A percentile compares a stretch with the other conserved stretches of the same genome.
Evolutionary conservation across 2,113 vertebrate species (phyloP).

Genomic region (Grammomys surdaster): DNA sequence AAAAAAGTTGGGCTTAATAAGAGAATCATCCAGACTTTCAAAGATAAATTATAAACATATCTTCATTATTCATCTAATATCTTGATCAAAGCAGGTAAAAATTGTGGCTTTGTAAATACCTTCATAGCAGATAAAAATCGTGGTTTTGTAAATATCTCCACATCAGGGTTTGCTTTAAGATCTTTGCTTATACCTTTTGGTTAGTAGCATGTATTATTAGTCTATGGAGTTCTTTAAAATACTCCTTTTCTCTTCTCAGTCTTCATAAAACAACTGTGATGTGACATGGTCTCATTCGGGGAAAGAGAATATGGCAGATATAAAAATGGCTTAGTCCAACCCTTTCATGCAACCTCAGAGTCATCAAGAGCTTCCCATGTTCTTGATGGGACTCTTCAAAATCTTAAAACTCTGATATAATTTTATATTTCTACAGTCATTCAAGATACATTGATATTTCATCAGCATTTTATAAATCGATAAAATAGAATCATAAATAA

Average conservation of each 20-base stretch:
- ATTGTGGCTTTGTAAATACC: background rate
- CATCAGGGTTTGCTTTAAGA: background rate
- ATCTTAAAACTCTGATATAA: background rate
- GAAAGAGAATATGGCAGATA: background rate
- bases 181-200: background rate
- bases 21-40: background rate
- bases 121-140: background rate
- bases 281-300: background rate
- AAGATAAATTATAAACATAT: background rate
- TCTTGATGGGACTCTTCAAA: background rate
- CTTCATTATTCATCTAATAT: background rate
- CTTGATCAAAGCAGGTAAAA: background rate
- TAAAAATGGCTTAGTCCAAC: background rate
- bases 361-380: background rate
- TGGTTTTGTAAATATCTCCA: background rate
- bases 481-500: background rate
- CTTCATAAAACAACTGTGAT: background rate
- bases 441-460: background rate
- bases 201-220: background rate
- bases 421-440: background rate
- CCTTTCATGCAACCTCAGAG: background rate
- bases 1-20: background rate
- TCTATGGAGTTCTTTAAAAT: conserved; percentile 4
- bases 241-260: background rate
- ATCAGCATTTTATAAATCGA: conserved; percentile 3